A percentile compares a stretch with the other conserved stretches of the same genome.
Evolutionary conservation across 2,888 invertebrate species (phyloP).

Genomic region (Hydropsyche betteni): DNA sequence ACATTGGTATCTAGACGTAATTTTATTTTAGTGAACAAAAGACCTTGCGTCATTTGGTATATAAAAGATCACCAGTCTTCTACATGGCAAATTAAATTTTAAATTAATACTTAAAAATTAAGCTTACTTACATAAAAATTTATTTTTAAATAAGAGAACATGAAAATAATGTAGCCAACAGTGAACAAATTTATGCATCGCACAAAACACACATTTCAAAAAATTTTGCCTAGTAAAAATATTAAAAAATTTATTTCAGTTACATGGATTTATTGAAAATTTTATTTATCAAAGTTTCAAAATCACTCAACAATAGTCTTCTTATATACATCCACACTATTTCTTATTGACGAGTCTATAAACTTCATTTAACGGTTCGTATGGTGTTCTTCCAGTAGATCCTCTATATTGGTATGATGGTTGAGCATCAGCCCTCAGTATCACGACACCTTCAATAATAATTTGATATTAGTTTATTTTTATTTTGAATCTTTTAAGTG

Average conservation of each 20-base stretch:
- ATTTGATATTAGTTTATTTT: neutral
- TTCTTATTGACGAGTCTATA: slow-evolving; percentile 59
- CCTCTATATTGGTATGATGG: slow-evolving; percentile 63
- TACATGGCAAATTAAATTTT: slow-evolving; percentile 41
- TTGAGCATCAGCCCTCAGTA: slow-evolving; percentile 82
- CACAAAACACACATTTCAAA: neutral
- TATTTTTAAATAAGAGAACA: slow-evolving; percentile 6
- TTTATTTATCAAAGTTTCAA: neutral
- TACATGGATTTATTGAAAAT: no score
- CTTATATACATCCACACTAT: neutral
- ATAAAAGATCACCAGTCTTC: slow-evolving; percentile 47
- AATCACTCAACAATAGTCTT: neutral
- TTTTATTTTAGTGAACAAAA: slow-evolving; percentile 27
- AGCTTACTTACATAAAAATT: neutral
- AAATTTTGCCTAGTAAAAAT: no score
- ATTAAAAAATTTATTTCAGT: no score
- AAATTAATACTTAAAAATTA: slow-evolving; percentile 23
- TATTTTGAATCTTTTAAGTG: neutral
- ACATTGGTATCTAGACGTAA: neutral
- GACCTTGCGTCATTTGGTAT: slow-evolving; percentile 42
- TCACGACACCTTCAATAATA: slow-evolving; percentile 74
- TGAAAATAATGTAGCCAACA: neutral
- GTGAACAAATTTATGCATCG: neutral
- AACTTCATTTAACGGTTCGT: slow-evolving; percentile 64
- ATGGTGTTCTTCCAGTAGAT: slow-evolving; percentile 60